Conservation (phyloP, 2,797 vertebrate species). For the Vespertilio murinus region DNA sequence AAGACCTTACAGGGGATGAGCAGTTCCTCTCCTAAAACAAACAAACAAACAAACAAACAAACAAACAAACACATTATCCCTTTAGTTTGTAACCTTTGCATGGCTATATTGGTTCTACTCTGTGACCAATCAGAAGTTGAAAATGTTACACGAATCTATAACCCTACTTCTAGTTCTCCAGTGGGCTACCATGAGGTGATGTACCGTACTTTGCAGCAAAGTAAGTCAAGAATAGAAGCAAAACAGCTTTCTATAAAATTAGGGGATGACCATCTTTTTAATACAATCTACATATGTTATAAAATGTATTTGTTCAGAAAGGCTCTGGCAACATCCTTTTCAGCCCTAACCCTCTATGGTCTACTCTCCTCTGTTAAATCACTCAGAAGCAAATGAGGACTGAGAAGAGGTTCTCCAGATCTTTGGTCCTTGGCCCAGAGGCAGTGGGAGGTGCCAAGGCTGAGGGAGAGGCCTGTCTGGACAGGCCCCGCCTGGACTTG, state of each 20-base stretch:
- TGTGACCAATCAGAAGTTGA: not conserved
- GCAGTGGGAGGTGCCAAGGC: not conserved
- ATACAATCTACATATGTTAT: not conserved
- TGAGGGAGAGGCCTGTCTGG: not conserved
- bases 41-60: not conserved
- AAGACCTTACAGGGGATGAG: conserved; percentile 82
- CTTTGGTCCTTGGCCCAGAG: not conserved
- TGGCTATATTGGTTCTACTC: not conserved
- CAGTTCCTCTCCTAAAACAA: conserved; percentile 83
- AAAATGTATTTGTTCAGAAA: not conserved
- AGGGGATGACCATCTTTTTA: not conserved
- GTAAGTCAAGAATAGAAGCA: not conserved
- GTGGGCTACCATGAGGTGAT: not conserved
- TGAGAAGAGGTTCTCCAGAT: not conserved
- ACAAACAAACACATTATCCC: not conserved
- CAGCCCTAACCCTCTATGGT: not conserved
- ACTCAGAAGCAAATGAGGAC: not conserved
- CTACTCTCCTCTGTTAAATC: not conserved
- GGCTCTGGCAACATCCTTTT: not conserved
- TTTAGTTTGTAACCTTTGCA: not conserved
- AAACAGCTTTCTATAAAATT: not conserved
- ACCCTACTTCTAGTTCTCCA: not conserved
- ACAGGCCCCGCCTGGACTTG: not conserved
- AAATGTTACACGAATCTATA: not conserved
- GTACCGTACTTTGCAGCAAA: not conserved